A percentile compares a stretch with the other conserved stretches of the same genome.
Conservation (phyloP, 92 coral and sea anemone genomes). For the Montipora capitata region DNA sequence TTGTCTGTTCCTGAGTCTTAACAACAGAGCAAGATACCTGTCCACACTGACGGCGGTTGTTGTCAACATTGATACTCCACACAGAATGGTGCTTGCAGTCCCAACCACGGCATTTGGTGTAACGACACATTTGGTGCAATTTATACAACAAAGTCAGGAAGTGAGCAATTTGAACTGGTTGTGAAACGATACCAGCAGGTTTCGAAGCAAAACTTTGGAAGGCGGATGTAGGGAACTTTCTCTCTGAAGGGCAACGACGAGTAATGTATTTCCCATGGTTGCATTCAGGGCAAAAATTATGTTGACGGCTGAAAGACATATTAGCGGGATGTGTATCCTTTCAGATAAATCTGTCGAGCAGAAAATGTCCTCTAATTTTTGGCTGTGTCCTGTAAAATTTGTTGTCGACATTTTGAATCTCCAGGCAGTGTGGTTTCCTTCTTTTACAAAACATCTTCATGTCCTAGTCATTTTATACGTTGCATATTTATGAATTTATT, state of each 20-base stretch:
- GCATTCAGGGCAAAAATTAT: constrained; percentile 11
- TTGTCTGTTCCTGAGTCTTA: constrained; percentile 20
- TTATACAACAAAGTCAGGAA: background rate
- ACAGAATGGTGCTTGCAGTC: too few species aligned
- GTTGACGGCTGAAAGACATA: background rate
- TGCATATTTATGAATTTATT: too few species aligned
- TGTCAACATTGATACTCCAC: too few species aligned
- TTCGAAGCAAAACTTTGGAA: constrained; percentile 29
- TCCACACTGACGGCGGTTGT: too few species aligned
- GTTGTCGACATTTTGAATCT: background rate
- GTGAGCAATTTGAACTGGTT: background rate
- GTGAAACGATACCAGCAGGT: background rate
- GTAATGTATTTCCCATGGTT: background rate
- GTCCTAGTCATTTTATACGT: too few species aligned
- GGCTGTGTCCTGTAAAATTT: too few species aligned
- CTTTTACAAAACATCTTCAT: too few species aligned
- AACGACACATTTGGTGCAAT: background rate
- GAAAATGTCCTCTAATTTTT: background rate
- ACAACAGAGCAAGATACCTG: constrained; percentile 29
- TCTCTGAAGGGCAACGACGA: constrained; percentile 15
- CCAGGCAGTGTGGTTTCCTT: too few species aligned
- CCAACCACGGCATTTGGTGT: background rate
- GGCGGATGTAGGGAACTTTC: constrained; percentile 21
- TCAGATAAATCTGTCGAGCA: background rate
- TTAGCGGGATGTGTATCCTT: background rate